Base-by-base conservation (phyloP, 2,797 vertebrate species). In the Coilia nasus region DNA sequence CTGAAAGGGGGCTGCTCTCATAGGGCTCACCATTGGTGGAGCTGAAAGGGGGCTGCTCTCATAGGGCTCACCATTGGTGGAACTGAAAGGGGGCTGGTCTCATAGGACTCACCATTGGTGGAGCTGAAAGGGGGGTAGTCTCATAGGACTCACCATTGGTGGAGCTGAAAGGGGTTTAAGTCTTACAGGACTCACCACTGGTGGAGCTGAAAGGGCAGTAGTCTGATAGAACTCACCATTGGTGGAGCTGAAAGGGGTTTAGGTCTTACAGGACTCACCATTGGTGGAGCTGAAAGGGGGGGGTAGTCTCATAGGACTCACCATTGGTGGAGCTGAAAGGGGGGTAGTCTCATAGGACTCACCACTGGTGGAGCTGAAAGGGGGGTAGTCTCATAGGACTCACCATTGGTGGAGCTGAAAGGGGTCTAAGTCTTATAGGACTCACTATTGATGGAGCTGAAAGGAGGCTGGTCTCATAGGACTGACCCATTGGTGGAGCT, bases 91-190 rank as follows among this genome's bases (percentile, higher is more conserved):
- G 46, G 46, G 46, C 12, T 25, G 46, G 64, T 84, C 67, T 84
- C 84, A 85, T 81, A 56, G 64, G 84, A 94, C 96, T 95, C 94
- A 99, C 98, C 97, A 99, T n/a, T n/a, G n/a, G n/a, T n/a, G n/a
- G 50, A 9, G 50, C 9, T 14, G 50, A 10, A 14, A 10, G 50
- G 50, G 50, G 50, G 50, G 7, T 25, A 54, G 67, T 84, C 71
- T 84, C 84, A 85, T 81, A 56, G 64, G 84, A 94, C 96, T 95
- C 94, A 99, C 98, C 97, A 99, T n/a, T n/a, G n/a, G n/a, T n/a
- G n/a, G 50, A 9, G 50, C 9, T 14, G 50, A 10, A 14, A 10
- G 50, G 50, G 50, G 50, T 2, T 7, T 25, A n/a, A 54, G 67
- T 84, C 71, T 84, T 83, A 85, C 80, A 56, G 64, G 84, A 94